Evolutionary conservation across 2,888 invertebrate species (phyloP).

Genomic region (Eumacrocentrus americanus): DNA sequence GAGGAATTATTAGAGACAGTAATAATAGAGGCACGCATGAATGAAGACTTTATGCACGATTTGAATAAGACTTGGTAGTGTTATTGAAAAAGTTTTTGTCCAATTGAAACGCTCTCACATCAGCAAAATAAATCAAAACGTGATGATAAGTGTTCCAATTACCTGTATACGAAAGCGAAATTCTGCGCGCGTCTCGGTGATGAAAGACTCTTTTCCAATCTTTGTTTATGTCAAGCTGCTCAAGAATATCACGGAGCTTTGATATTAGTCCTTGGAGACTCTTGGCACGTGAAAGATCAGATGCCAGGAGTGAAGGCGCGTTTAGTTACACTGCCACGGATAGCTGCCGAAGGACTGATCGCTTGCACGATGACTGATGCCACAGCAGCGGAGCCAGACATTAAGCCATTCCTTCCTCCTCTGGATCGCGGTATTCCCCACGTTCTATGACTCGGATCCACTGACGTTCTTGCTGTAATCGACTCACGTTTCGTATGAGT

Average conservation of each 20-base stretch:
- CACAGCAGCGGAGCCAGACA: conserved; percentile 7
- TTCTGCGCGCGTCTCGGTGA: too few species aligned
- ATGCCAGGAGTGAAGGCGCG: too few species aligned
- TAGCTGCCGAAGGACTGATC: conserved; percentile 15
- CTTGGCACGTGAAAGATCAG: too few species aligned
- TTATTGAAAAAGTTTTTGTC: too few species aligned
- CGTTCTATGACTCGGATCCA: background rate
- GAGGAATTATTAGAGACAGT: background rate
- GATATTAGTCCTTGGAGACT: too few species aligned
- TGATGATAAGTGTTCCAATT: too few species aligned
- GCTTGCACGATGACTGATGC: background rate
- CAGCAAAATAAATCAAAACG: too few species aligned
- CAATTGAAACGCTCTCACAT: too few species aligned
- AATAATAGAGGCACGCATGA: background rate
- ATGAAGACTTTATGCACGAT: background rate
- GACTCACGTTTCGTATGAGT: background rate
- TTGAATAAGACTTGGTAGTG: background rate
- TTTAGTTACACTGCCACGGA: background rate
- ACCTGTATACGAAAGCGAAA: too few species aligned
- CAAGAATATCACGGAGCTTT: too few species aligned
- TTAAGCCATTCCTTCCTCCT: conserved; percentile 15
- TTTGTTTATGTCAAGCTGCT: too few species aligned
- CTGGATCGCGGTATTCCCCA: conserved; percentile 12
- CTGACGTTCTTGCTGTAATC: conserved; percentile 1
- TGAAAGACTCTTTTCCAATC: too few species aligned